Evolutionary conservation across 2,888 invertebrate genomes (phyloP).

Genomic region (Drosophila testacea): DNA sequence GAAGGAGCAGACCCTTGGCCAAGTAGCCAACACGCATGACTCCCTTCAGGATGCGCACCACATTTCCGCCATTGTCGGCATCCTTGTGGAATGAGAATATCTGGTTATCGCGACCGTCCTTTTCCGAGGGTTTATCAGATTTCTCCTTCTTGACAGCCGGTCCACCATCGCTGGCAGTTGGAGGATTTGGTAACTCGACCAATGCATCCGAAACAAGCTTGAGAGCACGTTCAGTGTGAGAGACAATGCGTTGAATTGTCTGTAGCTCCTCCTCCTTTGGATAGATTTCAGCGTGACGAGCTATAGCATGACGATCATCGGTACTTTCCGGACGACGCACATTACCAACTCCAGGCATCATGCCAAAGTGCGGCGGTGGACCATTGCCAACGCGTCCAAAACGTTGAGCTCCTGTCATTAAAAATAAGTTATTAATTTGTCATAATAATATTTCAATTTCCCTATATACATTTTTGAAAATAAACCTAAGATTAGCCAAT

Average conservation of each 20-base stretch:
- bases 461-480: no score
- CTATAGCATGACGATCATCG: slow-evolving; percentile 97
- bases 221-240: slow-evolving; percentile 96
- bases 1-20: slow-evolving; percentile 94
- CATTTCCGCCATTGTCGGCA: slow-evolving; percentile 86
- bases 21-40: slow-evolving; percentile 98
- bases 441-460: no score
- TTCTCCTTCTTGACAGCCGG: slow-evolving; percentile 82
- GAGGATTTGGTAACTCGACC: slow-evolving; percentile 86
- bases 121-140: slow-evolving; percentile 85
- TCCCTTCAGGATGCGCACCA: slow-evolving; percentile 93
- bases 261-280: slow-evolving; percentile 95
- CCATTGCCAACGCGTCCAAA: slow-evolving; percentile 84
- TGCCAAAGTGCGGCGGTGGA: slow-evolving; percentile 86
- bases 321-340: slow-evolving; percentile 94
- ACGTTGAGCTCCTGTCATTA: slow-evolving; percentile 75
- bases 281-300: slow-evolving; percentile 96
- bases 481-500: no score
- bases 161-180: slow-evolving; percentile 37
- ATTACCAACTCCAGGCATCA: slow-evolving; percentile 86
- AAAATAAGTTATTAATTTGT: no score
- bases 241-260: slow-evolving; percentile 95
- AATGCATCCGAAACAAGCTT: slow-evolving; percentile 97
- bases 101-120: slow-evolving; percentile 92
- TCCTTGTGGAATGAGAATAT: slow-evolving; percentile 91